Conservation (phyloP, 2,888 invertebrate genomes). For the Apamea anceps region DNA sequence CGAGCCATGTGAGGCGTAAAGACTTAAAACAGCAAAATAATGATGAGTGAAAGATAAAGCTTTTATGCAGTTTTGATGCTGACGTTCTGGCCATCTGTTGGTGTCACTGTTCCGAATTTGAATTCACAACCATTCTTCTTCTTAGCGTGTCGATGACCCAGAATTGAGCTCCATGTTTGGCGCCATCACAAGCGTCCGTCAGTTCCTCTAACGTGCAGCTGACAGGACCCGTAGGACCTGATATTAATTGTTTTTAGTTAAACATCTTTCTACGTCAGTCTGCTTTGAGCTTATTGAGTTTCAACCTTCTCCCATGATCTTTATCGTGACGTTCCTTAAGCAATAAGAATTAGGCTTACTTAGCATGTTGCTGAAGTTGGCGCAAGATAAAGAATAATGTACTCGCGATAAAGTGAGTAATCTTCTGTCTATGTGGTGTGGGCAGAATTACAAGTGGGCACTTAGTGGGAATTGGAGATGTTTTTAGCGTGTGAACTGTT, state of each 20-base stretch:
- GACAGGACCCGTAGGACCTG: too few species aligned
- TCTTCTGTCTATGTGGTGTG: neutral
- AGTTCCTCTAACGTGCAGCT: too few species aligned
- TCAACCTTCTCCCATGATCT: conserved; percentile 5
- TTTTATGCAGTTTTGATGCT: too few species aligned
- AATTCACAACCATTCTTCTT: too few species aligned
- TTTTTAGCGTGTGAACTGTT: neutral
- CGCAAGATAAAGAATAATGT: conserved; percentile 29
- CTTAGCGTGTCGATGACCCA: too few species aligned
- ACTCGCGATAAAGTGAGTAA: neutral
- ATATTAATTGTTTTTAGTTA: neutral
- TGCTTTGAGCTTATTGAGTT: neutral
- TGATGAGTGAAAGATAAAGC: too few species aligned
- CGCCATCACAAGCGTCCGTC: too few species aligned
- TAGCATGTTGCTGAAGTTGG: conserved; percentile 45
- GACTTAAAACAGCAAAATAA: too few species aligned
- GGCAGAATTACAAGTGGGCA: conserved; percentile 35
- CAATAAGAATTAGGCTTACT: conserved; percentile 57
- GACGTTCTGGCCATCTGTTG: too few species aligned
- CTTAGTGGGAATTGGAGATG: neutral
- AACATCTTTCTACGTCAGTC: neutral
- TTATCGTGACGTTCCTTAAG: neutral
- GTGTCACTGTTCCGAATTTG: too few species aligned
- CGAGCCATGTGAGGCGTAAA: too few species aligned
- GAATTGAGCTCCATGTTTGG: too few species aligned